A percentile compares a stretch with the other conserved stretches of the same genome.
Conservation (phyloP, 1,140 invertebrate species). For the Oncopeltus fasciatus region DNA sequence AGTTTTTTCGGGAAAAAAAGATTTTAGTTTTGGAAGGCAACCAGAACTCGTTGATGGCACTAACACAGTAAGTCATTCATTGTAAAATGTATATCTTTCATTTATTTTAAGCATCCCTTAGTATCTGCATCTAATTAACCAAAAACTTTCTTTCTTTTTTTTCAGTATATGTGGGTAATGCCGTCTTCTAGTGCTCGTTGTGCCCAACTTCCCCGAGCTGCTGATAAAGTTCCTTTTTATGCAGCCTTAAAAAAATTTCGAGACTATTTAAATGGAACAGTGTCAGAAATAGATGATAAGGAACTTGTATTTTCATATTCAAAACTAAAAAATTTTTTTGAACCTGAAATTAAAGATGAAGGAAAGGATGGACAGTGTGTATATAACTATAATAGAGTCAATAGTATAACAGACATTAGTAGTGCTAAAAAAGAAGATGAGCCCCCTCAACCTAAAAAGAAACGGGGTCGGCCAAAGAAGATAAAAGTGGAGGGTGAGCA, state of each 20-base stretch:
- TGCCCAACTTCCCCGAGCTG: slow-evolving; percentile 83
- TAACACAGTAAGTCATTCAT: slow-evolving; percentile 60
- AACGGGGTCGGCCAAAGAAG: slow-evolving; percentile 72
- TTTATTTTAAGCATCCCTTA: not conserved
- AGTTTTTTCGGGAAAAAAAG: slow-evolving; percentile 92
- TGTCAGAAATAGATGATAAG: slow-evolving; percentile 72
- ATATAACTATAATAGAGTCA: slow-evolving; percentile 20
- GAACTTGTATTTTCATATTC: slow-evolving; percentile 82
- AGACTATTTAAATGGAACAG: slow-evolving; percentile 83
- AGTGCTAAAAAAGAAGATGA: slow-evolving; percentile 29
- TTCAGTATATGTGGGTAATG: slow-evolving; percentile 95
- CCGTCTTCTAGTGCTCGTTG: slow-evolving; percentile 92
- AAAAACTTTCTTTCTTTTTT: slow-evolving; percentile 23
- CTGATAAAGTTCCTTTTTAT: slow-evolving; percentile 95
- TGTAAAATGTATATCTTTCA: slow-evolving; percentile 19
- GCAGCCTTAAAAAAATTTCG: slow-evolving; percentile 84
- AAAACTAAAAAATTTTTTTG: slow-evolving; percentile 38
- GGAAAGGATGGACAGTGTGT: slow-evolving; percentile 24
- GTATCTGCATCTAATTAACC: not conserved
- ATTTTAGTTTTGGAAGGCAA: slow-evolving; percentile 91
- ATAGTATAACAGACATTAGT: slow-evolving; percentile 32
- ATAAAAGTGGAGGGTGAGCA: slow-evolving; percentile 39
- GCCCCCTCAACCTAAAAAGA: slow-evolving; percentile 52
- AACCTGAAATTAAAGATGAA: slow-evolving; percentile 29
- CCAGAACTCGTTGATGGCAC: slow-evolving; percentile 83